Evolutionary conservation across 2,888 invertebrate species (phyloP), one percentile per base, ranked within the genome.

Genomic region (Prosopocoilus inquinatus): DNA sequence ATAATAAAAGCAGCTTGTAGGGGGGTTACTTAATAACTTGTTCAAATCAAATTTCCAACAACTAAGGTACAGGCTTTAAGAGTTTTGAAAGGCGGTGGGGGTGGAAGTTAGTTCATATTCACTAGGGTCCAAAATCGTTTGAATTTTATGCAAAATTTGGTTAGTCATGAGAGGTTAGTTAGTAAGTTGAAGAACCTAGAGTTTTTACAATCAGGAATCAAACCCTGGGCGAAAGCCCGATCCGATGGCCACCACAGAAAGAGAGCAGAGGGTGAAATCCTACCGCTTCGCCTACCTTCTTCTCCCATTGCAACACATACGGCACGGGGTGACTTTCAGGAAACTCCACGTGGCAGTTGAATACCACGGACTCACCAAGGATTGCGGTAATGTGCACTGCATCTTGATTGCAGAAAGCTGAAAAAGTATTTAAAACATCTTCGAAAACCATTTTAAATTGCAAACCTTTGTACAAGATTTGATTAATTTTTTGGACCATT

Each of bases 221-320:
- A 64, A 64, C 66, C 66, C 63, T 45, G 48, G 38, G 50, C 49
- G 47, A 45, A 47, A 52, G 49, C 48, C 48, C 61, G 57, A 52
- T 62, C 64, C 60, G 65, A 61, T 59, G 62, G 61, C 61, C 61
- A 66, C 63, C 65, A 64, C 59, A 62, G 59, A 57, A 67, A 72
- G 72, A 77, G 80, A 81, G 80, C 79, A 79, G 80, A 78, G 78
- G 78, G 74, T 75, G 81, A 84, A 86, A 88, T 87, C 91, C 88
- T 91, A 91, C 91, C 91, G 90, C 89, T 84, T 91, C 90, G 89
- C 91, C 90, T 91, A 94, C 94, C 91, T 95, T 94, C 90, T 96
- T 96, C 88, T 94, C 93, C 96, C 96, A 97, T 86, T 95, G 94
- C 80, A 96, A 89, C 83, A 96, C 94, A 84, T 95, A 95, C 81